Evolutionary conservation across 2,113 vertebrate genomes (phyloP).

Genomic region (Hippocampus guttulatus): DNA sequence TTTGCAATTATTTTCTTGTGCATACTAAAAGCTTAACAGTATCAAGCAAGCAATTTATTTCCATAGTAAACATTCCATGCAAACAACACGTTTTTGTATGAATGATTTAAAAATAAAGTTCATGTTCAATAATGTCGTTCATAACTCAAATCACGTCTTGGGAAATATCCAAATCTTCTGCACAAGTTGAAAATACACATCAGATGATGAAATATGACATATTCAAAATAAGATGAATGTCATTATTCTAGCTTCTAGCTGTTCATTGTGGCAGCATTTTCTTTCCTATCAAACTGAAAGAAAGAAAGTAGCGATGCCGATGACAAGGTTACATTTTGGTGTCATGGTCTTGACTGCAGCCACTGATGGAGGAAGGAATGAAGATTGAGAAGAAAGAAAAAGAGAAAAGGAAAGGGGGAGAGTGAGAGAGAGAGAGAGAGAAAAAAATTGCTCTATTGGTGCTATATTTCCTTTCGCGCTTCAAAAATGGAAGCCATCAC

Average conservation of each 20-base stretch:
- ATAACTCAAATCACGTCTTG: too few relatives aligned
- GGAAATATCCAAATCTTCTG: too few relatives aligned
- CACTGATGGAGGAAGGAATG: slow-evolving; percentile 8
- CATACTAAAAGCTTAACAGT: neutral
- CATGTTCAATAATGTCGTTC: too few relatives aligned
- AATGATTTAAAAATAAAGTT: too few relatives aligned
- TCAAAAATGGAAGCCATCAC: neutral
- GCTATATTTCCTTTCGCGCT: neutral
- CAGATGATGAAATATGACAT: too few relatives aligned
- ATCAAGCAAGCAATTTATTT: neutral
- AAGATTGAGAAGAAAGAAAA: slow-evolving; percentile 20
- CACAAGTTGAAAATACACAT: too few relatives aligned
- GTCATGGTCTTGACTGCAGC: slow-evolving; percentile 48
- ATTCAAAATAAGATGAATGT: slow-evolving; percentile 8
- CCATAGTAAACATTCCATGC: neutral
- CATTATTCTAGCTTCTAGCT: neutral
- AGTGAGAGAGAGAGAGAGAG: neutral
- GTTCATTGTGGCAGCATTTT: slow-evolving; percentile 42
- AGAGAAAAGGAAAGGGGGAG: neutral
- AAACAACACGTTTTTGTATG: neutral
- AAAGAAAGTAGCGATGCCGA: slow-evolving; percentile 26
- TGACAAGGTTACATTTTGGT: slow-evolving; percentile 44
- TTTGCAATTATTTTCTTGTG: neutral
- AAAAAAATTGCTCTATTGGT: neutral
- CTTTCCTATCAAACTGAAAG: slow-evolving; percentile 46